A percentile compares a stretch with the other conserved stretches of the same genome.
Conservation (phyloP, 2,888 invertebrate genomes). For the Polydrusus pterygomalis region DNA sequence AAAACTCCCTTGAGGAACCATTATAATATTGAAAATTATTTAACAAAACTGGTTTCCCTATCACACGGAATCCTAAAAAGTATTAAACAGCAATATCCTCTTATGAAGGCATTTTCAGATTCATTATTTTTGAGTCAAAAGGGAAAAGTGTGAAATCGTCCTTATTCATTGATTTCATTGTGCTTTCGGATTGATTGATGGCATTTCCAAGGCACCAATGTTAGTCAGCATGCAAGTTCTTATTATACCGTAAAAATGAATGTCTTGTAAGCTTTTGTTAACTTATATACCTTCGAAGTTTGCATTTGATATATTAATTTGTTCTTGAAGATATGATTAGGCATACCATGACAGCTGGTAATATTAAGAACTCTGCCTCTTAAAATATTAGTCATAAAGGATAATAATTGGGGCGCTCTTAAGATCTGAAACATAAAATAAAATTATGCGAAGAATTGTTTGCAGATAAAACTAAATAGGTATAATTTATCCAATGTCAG, state of each 20-base stretch:
- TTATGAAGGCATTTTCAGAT: conserved; percentile 5
- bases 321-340: background rate
- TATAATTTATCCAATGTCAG: too few species aligned
- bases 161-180: conserved; percentile 37
- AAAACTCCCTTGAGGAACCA: too few species aligned
- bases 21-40: too few species aligned
- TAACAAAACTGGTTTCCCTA: too few species aligned
- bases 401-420: too few species aligned
- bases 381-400: too few species aligned
- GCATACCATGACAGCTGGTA: background rate
- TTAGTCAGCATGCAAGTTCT: conserved; percentile 46
- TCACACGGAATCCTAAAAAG: too few species aligned
- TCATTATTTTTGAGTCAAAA: conserved; percentile 27
- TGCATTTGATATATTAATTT: conserved; percentile 41
- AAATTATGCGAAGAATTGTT: too few species aligned
- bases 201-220: conserved; percentile 33
- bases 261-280: conserved; percentile 37
- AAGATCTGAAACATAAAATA: too few species aligned
- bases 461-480: too few species aligned
- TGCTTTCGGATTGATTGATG: conserved; percentile 44
- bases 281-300: conserved; percentile 26
- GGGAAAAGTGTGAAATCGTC: conserved; percentile 45
- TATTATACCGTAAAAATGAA: conserved; percentile 47
- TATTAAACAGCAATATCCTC: background rate
- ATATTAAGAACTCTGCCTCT: background rate